Evolutionary conservation across 2,888 invertebrate genomes (phyloP), one percentile per base, ranked within the genome.

Genomic region (Ichneumon xanthorius): DNA sequence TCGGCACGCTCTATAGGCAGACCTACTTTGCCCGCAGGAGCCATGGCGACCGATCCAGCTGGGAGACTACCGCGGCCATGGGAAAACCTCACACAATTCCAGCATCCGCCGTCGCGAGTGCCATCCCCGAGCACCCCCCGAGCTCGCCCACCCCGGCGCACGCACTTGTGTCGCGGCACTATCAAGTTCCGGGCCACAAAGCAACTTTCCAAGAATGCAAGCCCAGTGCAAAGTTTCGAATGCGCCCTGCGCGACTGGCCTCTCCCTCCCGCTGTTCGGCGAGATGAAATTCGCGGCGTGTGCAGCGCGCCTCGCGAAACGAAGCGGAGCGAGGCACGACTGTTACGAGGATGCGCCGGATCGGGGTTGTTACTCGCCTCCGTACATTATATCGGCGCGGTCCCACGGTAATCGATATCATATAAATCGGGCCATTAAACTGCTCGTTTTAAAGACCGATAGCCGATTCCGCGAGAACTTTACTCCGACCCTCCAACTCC

Each of bases 381-480:
- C 61, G n/a, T 37, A 22, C 30, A 61, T 65, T 53, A 14, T 9
- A 68, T 78, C 37, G 40, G 7, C 40, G 30, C 30, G 61, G 30
- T 70, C 65, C 22, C 78, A 45, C 70, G 61, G 61, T 83, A 89
- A 90, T 91, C 88, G 81, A 90, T 90, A 88, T 82, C 86, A 88
- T 88, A 87, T 89, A 88, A 90, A 90, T 87, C 86, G 88, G 87
- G 79, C 83, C 85, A 88, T 89, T 91, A 89, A 88, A 79, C 86
- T 81, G 68, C 80, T 33, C 26, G 63, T 73, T 86, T 90, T 90
- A 90, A 91, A 90, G 89, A 73, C 87, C 78, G 89, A 89, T 89
- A 80, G 86, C 33, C 67, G 45, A 70, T 26, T 33, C 2, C 58
- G 67, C 79, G 79, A 68, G 55, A 40, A 80, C 45, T 72, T 48